phyloP scores from a whole-genome alignment of 1,140 invertebrate species.

The Trichomalopsis sarcophagae region DNA sequence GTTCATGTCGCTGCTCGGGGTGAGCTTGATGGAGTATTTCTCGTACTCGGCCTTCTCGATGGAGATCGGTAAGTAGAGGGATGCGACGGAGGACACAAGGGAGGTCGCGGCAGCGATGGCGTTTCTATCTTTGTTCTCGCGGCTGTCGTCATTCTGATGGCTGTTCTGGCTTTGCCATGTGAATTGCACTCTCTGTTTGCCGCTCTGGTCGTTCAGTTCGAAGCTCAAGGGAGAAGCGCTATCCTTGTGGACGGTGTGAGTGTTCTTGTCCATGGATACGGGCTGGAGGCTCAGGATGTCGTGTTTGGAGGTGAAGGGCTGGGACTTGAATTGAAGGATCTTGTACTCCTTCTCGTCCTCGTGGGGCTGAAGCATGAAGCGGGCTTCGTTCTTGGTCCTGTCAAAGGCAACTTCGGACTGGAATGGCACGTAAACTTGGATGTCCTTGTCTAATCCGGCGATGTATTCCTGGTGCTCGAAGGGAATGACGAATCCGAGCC shows the following conservation, averaged over 20 bases:
- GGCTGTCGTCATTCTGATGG: not conserved
- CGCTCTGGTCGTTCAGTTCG: slow-evolving; percentile 64
- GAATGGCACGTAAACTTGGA: slow-evolving; percentile 76
- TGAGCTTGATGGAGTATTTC: slow-evolving; percentile 24
- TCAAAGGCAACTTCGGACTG: slow-evolving; percentile 71
- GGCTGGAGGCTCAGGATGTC: slow-evolving; percentile 75
- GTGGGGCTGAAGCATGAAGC: slow-evolving; percentile 72
- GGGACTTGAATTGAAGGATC: slow-evolving; percentile 76
- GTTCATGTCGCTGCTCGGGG: slow-evolving; percentile 30
- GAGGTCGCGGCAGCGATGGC: not conserved
- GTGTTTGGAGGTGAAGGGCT: slow-evolving; percentile 78
- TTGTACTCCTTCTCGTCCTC: slow-evolving; percentile 71
- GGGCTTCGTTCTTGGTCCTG: slow-evolving; percentile 68
- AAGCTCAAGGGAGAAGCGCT: not conserved
- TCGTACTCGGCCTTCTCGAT: slow-evolving; percentile 38
- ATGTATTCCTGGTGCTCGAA: slow-evolving; percentile 77
- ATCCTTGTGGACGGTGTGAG: slow-evolving; percentile 52
- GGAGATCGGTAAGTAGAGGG: not conserved
- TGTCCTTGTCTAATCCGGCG: slow-evolving; percentile 77
- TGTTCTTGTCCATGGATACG: slow-evolving; percentile 66
- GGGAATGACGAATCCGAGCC: slow-evolving; percentile 80
- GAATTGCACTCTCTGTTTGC: slow-evolving; percentile 54
- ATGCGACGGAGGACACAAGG: not conserved
- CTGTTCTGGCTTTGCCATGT: slow-evolving; percentile 16
- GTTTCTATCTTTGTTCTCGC: slow-evolving; percentile 11